These are phyloP conservation scores for Acrocephalus arundinaceus DNA, from an alignment of 2,113 vertebrate species.

Conservation along the genomic window DNA sequence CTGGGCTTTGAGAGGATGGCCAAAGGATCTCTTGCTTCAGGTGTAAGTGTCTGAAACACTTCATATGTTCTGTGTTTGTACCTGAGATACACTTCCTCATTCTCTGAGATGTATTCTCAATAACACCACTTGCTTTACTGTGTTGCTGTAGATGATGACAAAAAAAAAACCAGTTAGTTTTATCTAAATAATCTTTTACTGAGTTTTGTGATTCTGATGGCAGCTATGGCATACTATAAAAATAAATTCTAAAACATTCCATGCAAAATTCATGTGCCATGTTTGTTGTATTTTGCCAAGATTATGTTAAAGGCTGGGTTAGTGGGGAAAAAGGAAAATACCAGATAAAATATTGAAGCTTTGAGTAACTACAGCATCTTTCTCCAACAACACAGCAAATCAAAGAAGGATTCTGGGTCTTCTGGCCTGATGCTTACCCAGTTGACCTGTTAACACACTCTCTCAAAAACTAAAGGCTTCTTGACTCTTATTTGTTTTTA, in stretches of 20 bases:
- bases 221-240: not conserved
- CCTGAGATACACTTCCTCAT: not conserved
- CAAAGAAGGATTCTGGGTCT: not conserved
- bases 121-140: not conserved
- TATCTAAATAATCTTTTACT: not conserved
- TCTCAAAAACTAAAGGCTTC: not conserved
- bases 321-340: not conserved
- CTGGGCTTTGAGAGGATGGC: constrained; percentile 97
- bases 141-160: not conserved
- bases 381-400: not conserved
- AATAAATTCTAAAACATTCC: not conserved
- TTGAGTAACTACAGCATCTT: not conserved
- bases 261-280: not conserved
- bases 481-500: not conserved
- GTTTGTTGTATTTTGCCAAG: not conserved
- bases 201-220: not conserved
- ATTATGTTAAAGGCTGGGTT: not conserved
- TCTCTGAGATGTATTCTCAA: not conserved
- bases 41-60: constrained; percentile 70
- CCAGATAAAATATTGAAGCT: not conserved
- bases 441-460: not conserved
- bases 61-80: not conserved
- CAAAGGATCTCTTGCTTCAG: constrained; percentile 73
- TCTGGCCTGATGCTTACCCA: not conserved
- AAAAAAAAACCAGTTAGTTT: not conserved